Base-by-base conservation (phyloP, 2,888 invertebrate genomes). In the Ormyrus pomaceus region DNA sequence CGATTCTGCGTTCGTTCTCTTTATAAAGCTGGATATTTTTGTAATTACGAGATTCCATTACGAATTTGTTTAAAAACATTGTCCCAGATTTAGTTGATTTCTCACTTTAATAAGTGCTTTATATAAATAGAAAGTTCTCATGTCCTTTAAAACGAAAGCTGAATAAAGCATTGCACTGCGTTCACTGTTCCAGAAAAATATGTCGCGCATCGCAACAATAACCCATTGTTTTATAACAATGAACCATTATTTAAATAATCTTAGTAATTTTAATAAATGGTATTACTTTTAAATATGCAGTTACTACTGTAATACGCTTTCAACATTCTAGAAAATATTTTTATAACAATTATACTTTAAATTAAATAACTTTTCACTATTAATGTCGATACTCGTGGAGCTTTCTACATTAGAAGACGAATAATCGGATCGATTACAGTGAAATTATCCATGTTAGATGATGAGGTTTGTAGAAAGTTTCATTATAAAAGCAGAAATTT, bases 181-280 rank as follows among this genome's bases (percentile, higher is more conserved):
- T 48, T 64, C 50, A 50, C 10, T 4, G 51, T 51, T 79, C 69
- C 69, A 68, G 19, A 79, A 79, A 74, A 75, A 79, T 59, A 74
- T 69, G 64, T 79, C 74, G 13, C 59, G 50, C 59, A 48, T 59
- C 72, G 50, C 19, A 73, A 79, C 79, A 79, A 79, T 73, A 68
- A 73, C 48, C 79, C 69, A 79, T 79, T 80, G 75, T 65, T 58
- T 80, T 62, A 46, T 53, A 64, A 80, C 80, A 80, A 80, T 73
- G 73, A 58, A 51, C 64, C 64, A 69, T 77, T 77, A 71, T 80
- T 77, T 77, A 69, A 76, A 77, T 61, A 73, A 80, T 65, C 51
- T 79, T 64, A 73, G 56, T 13, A 55, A 68, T 64, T 77, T 64
- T 50, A 62, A 71, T 62, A 56, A 77, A 71, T 48, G 51, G 50